Evolutionary conservation across 2,113 vertebrate species (phyloP).

Genomic region (Vulpes vulpes): DNA sequence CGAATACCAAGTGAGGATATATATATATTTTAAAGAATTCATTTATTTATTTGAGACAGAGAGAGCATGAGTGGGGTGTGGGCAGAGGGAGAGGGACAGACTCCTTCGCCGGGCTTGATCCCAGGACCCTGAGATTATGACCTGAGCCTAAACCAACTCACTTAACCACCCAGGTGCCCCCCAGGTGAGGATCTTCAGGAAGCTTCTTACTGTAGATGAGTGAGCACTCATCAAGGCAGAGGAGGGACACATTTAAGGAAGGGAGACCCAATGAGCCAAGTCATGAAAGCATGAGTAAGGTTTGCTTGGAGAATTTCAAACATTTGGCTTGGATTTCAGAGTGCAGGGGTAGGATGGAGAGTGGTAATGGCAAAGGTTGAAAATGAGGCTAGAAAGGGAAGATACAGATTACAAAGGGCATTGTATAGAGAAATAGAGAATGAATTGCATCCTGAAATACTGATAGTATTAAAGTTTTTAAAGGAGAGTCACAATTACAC

Average conservation of each 20-base stretch:
- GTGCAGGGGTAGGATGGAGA: background rate
- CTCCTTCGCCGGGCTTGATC: too few relatives aligned
- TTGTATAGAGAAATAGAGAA: conserved; percentile 6
- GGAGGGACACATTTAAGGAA: background rate
- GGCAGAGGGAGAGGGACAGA: too few relatives aligned
- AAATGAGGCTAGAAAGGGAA: background rate
- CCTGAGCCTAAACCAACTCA: too few relatives aligned
- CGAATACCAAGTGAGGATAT: background rate
- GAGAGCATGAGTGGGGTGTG: too few relatives aligned
- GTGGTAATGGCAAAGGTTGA: background rate
- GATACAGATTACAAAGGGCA: background rate
- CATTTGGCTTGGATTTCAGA: background rate
- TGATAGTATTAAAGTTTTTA: background rate
- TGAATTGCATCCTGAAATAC: background rate
- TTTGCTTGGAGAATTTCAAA: background rate
- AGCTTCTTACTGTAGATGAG: background rate
- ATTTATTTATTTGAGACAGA: too few relatives aligned
- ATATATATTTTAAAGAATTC: too few relatives aligned
- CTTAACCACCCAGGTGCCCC: too few relatives aligned
- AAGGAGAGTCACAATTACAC: background rate
- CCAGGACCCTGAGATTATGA: too few relatives aligned
- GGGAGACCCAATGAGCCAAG: background rate
- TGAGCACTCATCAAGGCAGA: background rate
- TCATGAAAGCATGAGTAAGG: background rate
- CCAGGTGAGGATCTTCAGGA: background rate